Evolutionary conservation across 2,888 invertebrate species (phyloP).

Genomic region (Cosmia trapezina): DNA sequence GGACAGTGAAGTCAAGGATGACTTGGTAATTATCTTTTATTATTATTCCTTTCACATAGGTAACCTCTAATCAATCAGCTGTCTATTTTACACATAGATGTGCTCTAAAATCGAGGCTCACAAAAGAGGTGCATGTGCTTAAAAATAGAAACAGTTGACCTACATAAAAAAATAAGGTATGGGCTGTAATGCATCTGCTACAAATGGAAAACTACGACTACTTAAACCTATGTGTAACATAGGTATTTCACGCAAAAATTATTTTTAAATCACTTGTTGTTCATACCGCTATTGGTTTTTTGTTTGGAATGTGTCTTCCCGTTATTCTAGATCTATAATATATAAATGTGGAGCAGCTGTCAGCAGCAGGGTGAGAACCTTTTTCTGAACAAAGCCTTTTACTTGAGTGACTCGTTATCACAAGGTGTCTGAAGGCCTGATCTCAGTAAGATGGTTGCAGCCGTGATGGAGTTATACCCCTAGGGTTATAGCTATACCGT

Average conservation of each 20-base stretch:
- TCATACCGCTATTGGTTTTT: not conserved
- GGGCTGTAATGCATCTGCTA: conserved; percentile 1
- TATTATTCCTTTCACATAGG: not conserved
- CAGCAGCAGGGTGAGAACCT: not conserved
- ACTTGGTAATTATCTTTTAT: conserved; percentile 79
- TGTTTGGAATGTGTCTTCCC: not conserved
- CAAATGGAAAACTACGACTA: too few species aligned
- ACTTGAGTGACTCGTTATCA: not conserved
- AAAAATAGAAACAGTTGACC: conserved; percentile 38
- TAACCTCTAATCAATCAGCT: not conserved
- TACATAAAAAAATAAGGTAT: not conserved
- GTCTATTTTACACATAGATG: not conserved
- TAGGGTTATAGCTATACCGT: too few species aligned
- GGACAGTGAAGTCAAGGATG: conserved; percentile 85
- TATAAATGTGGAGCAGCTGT: not conserved
- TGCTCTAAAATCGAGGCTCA: not conserved
- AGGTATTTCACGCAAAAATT: not conserved
- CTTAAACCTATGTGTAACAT: not conserved
- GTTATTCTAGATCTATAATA: not conserved
- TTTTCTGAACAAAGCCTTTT: not conserved
- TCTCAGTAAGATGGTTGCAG: too few species aligned
- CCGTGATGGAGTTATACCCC: too few species aligned
- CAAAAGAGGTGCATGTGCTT: not conserved
- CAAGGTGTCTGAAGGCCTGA: not conserved
- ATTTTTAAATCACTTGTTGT: not conserved